Evolutionary conservation across 2,113 vertebrate genomes (phyloP), one percentile per base, ranked within the genome.

Genomic region (Bubalus kerabau): DNA sequence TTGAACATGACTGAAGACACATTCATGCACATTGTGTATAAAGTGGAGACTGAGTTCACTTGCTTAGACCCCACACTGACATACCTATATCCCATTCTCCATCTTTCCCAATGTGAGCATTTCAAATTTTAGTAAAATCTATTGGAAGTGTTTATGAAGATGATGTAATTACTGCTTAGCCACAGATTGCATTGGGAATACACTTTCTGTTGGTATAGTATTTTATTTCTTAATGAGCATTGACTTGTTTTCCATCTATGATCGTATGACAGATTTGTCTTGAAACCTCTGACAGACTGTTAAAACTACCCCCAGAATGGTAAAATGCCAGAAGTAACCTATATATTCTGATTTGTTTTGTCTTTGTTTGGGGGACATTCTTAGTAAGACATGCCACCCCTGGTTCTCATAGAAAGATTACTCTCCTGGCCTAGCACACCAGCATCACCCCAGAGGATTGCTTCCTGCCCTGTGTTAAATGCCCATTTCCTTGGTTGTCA

Each of bases 391-490:
- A 2, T 6, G 4, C 6, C 15, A 24, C 1, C 5, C n/a, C 40
- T 12, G 46, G 5, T 11, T 81, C 46, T 21, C 48, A 48, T 1
- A 2, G 12, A 26, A 86, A 17, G n/a, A 21, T 12, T 13, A 17
- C 2, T 9, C 4, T 59, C 48, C 13, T 13, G 3, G 17, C 1
- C 52, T 40, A 9, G 71, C 43, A 16, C 21, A 6, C 3, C 0
- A 1, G 14, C 46, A 5, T 26, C 1, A 9, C 5, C 40, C 9
- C 17, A 10, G 16, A 14, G 15, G 12, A 28, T 17, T 19, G 2
- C 5, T 46, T 36, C 6, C 11, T 1, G 4, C 6, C 3, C 2
- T 13, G 8, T 46, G 3, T 80, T 48, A 2, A 7, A 15, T 11
- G 9, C 7, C 81, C 15, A 15, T 76, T 57, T 43, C 21, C 40